Conservation (phyloP, 64 coral and sea anemone genomes). For the Pachyseris speciosa region DNA sequence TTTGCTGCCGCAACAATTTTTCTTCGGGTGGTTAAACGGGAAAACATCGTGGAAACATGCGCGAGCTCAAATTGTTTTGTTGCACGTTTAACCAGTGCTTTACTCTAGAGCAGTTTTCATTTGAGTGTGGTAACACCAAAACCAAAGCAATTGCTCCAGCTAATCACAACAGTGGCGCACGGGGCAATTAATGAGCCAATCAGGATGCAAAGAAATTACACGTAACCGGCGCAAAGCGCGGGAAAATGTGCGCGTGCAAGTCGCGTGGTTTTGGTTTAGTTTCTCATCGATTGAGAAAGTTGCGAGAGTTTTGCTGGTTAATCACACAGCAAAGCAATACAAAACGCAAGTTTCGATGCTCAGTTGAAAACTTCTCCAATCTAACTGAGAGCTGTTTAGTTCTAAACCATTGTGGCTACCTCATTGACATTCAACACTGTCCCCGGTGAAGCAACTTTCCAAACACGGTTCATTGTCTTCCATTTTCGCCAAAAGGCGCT, state of each 20-base stretch:
- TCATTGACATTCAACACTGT: conserved; percentile 36
- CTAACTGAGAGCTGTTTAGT: neutral
- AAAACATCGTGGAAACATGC: too few relatives aligned
- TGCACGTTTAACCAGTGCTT: too few relatives aligned
- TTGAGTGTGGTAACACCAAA: too few relatives aligned
- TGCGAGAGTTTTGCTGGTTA: neutral
- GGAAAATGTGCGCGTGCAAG: neutral
- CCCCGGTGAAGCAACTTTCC: conserved; percentile 42
- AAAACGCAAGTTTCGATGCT: neutral
- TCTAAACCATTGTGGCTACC: conserved; percentile 4
- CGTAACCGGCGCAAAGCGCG: neutral
- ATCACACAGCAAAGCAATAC: neutral
- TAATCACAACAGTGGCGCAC: too few relatives aligned
- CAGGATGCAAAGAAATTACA: too few relatives aligned
- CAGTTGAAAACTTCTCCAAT: neutral
- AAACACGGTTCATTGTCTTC: conserved; percentile 70
- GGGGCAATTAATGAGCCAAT: too few relatives aligned
- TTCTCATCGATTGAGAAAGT: neutral
- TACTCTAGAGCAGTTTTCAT: too few relatives aligned
- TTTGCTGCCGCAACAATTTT: too few relatives aligned
- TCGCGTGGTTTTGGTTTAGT: neutral
- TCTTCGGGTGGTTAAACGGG: too few relatives aligned
- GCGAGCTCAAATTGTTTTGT: too few relatives aligned
- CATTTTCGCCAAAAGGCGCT: conserved; percentile 84
- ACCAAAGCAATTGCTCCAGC: too few relatives aligned